phyloP scores from a whole-genome alignment of 2,113 vertebrate genomes.

The Alligator mississippiensis region DNA sequence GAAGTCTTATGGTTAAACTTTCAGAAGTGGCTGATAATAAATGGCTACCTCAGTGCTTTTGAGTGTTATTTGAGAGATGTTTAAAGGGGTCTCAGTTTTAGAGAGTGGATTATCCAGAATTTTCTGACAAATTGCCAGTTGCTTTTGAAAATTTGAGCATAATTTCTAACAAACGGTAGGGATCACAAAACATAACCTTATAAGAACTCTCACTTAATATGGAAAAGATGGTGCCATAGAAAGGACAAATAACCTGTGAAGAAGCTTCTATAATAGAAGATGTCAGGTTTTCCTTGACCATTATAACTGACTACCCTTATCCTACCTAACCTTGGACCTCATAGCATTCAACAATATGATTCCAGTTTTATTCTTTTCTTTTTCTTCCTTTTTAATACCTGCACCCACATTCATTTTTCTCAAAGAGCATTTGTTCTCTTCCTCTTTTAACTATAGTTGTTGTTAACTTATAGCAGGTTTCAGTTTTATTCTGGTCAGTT shows the following conservation, averaged over 20 bases:
- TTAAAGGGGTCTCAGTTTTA: neutral
- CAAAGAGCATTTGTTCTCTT: neutral
- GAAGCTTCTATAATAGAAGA: neutral
- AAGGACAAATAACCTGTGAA: neutral
- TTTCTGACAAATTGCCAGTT: neutral
- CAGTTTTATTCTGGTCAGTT: too few species aligned
- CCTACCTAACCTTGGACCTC: neutral
- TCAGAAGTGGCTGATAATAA: neutral
- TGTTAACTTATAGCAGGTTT: neutral
- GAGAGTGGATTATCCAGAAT: neutral
- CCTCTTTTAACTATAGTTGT: neutral
- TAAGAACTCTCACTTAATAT: neutral
- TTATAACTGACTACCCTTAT: neutral
- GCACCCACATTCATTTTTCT: too few species aligned
- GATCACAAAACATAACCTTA: neutral
- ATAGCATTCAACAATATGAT: neutral
- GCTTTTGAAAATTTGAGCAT: neutral
- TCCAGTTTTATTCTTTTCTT: neutral
- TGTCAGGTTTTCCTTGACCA: neutral
- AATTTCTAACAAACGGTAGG: neutral
- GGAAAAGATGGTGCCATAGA: neutral
- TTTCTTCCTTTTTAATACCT: too few species aligned
- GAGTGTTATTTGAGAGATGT: neutral
- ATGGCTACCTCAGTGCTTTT: neutral
- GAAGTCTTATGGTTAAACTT: neutral